phyloP scores from a whole-genome alignment of 1,140 invertebrate species.

The Pachypeltis micranthus region DNA sequence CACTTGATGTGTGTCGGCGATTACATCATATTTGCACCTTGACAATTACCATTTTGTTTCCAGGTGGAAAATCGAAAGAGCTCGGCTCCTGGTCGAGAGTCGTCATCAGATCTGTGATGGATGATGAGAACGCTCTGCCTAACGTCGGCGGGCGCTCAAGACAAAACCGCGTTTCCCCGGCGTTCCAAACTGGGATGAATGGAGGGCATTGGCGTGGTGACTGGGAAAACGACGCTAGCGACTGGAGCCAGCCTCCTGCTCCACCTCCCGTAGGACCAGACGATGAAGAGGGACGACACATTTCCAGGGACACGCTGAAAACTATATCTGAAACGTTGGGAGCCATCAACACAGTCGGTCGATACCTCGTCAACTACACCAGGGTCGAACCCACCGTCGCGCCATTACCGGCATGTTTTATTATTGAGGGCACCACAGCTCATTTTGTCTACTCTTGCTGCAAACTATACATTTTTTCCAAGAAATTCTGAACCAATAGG shows the following conservation, averaged over 20 bases:
- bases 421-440: too few relatives aligned
- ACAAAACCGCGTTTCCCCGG: neutral
- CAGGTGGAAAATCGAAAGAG: too few relatives aligned
- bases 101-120: neutral
- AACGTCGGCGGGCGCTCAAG: too few relatives aligned
- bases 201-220: neutral
- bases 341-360: constrained; percentile 67
- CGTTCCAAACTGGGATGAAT: neutral
- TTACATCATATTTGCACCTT: too few relatives aligned
- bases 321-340: constrained; percentile 47
- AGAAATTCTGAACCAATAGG: too few relatives aligned
- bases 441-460: too few relatives aligned
- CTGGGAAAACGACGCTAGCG: neutral
- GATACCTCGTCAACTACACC: constrained; percentile 70
- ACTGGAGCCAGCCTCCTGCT: neutral
- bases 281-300: constrained; percentile 22
- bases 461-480: too few relatives aligned
- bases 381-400: constrained; percentile 26
- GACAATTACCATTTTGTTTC: too few relatives aligned
- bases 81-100: neutral
- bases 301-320: constrained; percentile 33
- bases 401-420: constrained; percentile 10
- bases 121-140: too few relatives aligned
- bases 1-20: too few relatives aligned
- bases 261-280: neutral